phyloP scores from a whole-genome alignment of 2,797 vertebrate genomes.

The Sebastes vulpes region DNA sequence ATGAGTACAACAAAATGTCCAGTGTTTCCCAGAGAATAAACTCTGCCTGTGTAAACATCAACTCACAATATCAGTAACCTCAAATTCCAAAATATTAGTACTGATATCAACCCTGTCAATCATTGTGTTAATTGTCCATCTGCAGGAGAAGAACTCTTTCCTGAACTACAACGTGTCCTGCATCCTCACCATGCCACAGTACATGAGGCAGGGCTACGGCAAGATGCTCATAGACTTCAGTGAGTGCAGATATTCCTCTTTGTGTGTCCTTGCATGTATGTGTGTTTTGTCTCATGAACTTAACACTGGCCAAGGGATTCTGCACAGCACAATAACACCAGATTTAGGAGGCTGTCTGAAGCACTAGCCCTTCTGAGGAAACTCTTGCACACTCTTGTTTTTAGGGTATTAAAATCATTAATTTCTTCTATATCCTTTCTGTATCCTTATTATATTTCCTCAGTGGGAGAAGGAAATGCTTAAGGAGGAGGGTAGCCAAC shows the following conservation, averaged over 20 bases:
- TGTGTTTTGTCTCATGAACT: background rate
- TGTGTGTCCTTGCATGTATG: background rate
- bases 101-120: background rate
- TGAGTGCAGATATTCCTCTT: conserved; percentile 79
- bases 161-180: conserved; percentile 98
- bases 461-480: background rate
- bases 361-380: background rate
- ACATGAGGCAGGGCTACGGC: conserved; percentile 96
- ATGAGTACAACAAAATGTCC: background rate
- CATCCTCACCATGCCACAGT: conserved; percentile 97
- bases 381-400: background rate
- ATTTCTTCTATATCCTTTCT: background rate
- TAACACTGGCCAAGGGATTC: background rate
- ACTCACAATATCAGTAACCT: background rate
- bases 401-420: background rate
- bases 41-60: background rate
- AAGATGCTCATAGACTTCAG: conserved; percentile 99
- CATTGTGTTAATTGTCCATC: background rate
- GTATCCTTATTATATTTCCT: background rate
- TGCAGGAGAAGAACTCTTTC: conserved; percentile 96
- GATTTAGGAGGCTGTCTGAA: background rate
- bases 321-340: background rate
- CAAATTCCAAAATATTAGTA: background rate
- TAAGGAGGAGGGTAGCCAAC: background rate
- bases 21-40: background rate